Conservation (phyloP, 2,797 vertebrate genomes). For the Sphaeramia orbicularis region DNA sequence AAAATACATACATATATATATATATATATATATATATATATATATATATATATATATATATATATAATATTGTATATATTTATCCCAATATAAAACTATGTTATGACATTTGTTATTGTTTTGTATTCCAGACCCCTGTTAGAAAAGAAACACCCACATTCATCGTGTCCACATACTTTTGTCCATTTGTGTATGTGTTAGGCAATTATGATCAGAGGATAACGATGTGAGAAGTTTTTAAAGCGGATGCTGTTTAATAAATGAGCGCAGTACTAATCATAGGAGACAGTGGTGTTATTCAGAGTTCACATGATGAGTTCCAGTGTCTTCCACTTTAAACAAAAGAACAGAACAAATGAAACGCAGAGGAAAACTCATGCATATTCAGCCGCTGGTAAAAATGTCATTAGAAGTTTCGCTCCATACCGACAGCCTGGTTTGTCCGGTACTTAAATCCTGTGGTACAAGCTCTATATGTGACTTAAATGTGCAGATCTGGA, state of each 20-base stretch:
- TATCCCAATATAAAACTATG: too few species aligned
- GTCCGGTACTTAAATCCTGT: background rate
- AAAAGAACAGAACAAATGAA: slow-evolving; percentile 11
- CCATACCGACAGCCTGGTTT: background rate
- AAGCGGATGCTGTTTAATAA: background rate
- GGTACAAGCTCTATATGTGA: slow-evolving; percentile 12
- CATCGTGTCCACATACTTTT: too few species aligned
- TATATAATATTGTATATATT: too few species aligned
- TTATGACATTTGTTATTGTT: too few species aligned
- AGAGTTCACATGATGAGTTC: background rate
- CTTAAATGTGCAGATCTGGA: slow-evolving; percentile 24
- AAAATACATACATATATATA: too few species aligned
- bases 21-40: too few species aligned
- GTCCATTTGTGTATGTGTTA: too few species aligned
- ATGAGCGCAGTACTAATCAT: background rate
- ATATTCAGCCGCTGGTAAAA: background rate
- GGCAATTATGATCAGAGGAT: background rate
- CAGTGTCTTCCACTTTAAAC: background rate
- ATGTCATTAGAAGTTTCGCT: background rate
- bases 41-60: too few species aligned
- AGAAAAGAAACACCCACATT: too few species aligned
- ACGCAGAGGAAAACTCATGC: background rate
- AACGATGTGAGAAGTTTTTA: background rate
- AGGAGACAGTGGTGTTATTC: background rate
- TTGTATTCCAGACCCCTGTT: too few species aligned